These are phyloP conservation scores for Vipera latastei DNA, from an alignment of 2,797 vertebrate species.

Conservation along the genomic window DNA sequence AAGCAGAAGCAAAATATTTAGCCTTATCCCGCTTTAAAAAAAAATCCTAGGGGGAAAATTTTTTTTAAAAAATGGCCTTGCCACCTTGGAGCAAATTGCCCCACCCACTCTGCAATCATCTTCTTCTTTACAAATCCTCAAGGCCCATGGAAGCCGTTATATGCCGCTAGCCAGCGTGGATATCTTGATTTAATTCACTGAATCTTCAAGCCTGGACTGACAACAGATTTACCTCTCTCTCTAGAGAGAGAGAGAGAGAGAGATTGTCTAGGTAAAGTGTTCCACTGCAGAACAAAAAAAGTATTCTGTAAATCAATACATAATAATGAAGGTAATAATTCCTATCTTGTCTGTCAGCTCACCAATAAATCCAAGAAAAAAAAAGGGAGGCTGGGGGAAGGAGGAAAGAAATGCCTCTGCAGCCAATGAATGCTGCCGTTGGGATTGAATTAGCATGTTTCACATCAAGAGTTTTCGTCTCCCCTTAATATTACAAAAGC, in stretches of 20 bases:
- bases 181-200: background rate
- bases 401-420: background rate
- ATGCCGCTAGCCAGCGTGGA: background rate
- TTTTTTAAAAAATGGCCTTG: background rate
- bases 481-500: slow-evolving; percentile 2
- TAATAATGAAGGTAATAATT: slow-evolving; percentile 12
- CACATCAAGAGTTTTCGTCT: background rate
- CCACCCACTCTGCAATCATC: background rate
- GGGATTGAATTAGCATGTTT: background rate
- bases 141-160: background rate
- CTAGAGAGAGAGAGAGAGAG: too few relatives aligned
- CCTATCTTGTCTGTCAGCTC: background rate
- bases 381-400: background rate
- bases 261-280: background rate
- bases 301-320: background rate
- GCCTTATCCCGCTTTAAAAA: background rate
- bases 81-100: background rate
- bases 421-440: background rate
- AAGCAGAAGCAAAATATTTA: background rate
- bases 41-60: background rate
- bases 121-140: background rate
- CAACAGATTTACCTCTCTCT: background rate
- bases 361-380: background rate
- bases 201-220: background rate
- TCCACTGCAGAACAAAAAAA: background rate